A percentile compares a stretch with the other conserved stretches of the same genome.
These are phyloP conservation scores for Lutjanus argentimaculatus DNA, from an alignment of 2,797 vertebrate genomes.

Conservation along the genomic window DNA sequence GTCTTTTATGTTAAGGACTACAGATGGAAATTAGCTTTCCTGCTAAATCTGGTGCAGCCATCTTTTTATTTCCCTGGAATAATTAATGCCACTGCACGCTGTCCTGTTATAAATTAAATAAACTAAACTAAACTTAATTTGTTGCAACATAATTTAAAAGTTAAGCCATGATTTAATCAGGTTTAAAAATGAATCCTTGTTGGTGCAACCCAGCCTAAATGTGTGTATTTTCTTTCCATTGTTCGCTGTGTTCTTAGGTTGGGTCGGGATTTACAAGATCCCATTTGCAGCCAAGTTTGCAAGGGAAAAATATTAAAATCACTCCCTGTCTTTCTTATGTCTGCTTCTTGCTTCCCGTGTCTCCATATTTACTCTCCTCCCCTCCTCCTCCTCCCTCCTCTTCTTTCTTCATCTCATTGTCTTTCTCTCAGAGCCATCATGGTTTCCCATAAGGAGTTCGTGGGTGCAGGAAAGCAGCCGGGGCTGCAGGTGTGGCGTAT, in stretches of 20 bases:
- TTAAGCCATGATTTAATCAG: too few species aligned
- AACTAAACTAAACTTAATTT: too few species aligned
- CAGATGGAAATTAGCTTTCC: too few species aligned
- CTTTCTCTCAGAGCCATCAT: constrained; percentile 74
- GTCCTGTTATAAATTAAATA: too few species aligned
- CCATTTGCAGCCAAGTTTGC: constrained; percentile 25
- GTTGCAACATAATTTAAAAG: too few species aligned
- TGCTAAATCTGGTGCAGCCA: too few species aligned
- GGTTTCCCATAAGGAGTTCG: constrained; percentile 91
- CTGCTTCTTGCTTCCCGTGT: neutral
- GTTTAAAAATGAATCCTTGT: too few species aligned
- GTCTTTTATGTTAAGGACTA: too few species aligned
- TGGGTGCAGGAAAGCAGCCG: constrained; percentile 89
- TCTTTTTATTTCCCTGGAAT: too few species aligned
- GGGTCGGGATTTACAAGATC: neutral
- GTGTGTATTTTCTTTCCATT: neutral
- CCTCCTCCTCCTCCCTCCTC: neutral
- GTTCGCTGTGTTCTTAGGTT: neutral
- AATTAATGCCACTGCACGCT: too few species aligned
- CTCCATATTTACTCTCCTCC: neutral
- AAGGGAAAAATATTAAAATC: constrained; percentile 39
- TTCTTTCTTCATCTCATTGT: neutral
- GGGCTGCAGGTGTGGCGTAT: constrained; percentile 96
- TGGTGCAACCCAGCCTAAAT: too few species aligned
- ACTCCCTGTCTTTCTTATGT: neutral